These are phyloP conservation scores for Eucera pruinosa DNA, from an alignment of 2,888 invertebrate genomes.

Conservation along the genomic window DNA sequence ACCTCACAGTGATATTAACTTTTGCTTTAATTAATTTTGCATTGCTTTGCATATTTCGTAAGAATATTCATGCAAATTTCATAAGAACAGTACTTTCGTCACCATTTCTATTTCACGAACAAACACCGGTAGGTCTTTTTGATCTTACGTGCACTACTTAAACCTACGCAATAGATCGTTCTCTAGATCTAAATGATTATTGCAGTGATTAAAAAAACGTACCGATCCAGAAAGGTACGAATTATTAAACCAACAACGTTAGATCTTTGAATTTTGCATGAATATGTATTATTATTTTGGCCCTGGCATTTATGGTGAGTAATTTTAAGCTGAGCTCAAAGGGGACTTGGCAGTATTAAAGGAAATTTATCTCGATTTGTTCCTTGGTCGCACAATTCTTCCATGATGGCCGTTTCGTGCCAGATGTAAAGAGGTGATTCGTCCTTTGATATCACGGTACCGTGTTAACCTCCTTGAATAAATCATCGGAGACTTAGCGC, in stretches of 20 bases:
- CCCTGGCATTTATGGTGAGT: neutral
- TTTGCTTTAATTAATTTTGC: too few relatives aligned
- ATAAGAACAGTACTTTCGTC: neutral
- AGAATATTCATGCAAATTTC: too few relatives aligned
- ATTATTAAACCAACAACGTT: neutral
- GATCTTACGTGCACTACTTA: slow-evolving; percentile 18
- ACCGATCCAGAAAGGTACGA: too few relatives aligned
- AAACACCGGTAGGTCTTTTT: slow-evolving; percentile 4
- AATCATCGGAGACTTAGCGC: slow-evolving; percentile 45
- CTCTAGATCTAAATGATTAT: neutral
- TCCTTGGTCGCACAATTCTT: slow-evolving; percentile 14
- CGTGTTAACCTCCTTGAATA: slow-evolving; percentile 51
- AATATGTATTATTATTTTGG: neutral
- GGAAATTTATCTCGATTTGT: slow-evolving; percentile 17
- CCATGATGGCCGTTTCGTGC: slow-evolving; percentile 52
- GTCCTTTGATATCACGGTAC: slow-evolving; percentile 50
- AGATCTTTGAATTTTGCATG: slow-evolving; percentile 26
- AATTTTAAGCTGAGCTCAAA: neutral
- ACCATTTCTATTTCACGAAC: neutral
- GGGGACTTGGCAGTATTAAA: neutral
- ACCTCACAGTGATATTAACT: neutral
- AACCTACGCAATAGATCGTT: slow-evolving; percentile 7
- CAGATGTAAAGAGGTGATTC: slow-evolving; percentile 53
- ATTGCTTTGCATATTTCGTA: too few relatives aligned
- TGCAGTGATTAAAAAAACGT: too few relatives aligned